Evolutionary conservation across 2,797 vertebrate species (phyloP).

Genomic region (Danio choprae): DNA sequence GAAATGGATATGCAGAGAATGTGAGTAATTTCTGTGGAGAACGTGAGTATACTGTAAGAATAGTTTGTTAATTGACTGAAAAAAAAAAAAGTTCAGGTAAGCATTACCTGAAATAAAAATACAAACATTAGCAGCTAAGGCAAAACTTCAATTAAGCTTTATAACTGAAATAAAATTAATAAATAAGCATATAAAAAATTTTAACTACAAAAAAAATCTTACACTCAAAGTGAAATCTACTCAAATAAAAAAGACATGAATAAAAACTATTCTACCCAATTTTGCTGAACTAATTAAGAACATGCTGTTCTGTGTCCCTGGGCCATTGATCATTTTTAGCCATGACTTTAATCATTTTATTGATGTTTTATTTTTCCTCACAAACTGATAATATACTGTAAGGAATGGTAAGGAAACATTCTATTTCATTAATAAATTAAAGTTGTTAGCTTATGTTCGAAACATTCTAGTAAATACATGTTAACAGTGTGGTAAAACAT

Average conservation of each 20-base stretch:
- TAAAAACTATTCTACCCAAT: background rate
- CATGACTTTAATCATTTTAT: background rate
- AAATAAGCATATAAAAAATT: slow-evolving; percentile 7
- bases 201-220: background rate
- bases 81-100: too few species aligned
- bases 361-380: background rate
- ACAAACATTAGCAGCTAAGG: too few species aligned
- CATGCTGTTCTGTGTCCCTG: background rate
- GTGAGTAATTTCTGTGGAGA: slow-evolving; percentile 7
- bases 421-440: too few species aligned
- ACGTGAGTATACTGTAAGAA: too few species aligned
- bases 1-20: slow-evolving; percentile 6
- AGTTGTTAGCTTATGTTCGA: too few species aligned
- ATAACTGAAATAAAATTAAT: too few species aligned
- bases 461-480: too few species aligned
- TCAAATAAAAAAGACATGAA: background rate
- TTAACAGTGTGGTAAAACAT: too few species aligned
- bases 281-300: background rate
- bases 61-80: too few species aligned
- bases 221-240: background rate
- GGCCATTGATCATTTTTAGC: background rate
- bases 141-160: too few species aligned
- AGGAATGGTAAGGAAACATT: too few species aligned
- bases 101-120: too few species aligned
- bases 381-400: background rate